phyloP scores from a whole-genome alignment of 2,888 invertebrate species.

The Tuta absoluta region DNA sequence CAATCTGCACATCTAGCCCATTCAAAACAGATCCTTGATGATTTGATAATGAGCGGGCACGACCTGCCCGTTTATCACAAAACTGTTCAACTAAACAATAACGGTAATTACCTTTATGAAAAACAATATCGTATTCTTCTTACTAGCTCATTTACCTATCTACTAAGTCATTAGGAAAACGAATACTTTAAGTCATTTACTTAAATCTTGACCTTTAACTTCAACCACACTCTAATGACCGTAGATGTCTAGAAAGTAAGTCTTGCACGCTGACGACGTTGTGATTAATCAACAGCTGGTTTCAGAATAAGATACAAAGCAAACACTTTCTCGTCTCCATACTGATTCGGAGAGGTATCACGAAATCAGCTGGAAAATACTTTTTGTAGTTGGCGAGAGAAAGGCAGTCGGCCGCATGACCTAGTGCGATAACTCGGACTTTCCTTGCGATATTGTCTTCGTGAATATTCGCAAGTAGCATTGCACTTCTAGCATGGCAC shows the following conservation, averaged over 20 bases:
- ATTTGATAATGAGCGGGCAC: constrained; percentile 20
- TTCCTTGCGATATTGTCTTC: constrained; percentile 63
- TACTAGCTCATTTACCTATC: not conserved
- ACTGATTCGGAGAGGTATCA: constrained; percentile 42
- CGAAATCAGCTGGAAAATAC: constrained; percentile 53
- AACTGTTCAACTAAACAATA: constrained; percentile 10
- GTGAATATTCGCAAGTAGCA: constrained; percentile 38
- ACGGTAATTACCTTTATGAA: constrained; percentile 1
- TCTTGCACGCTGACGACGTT: constrained; percentile 10
- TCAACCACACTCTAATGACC: constrained; percentile 13
- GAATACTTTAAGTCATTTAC: not conserved
- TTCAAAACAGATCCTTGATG: constrained; percentile 20
- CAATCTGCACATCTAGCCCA: constrained; percentile 17
- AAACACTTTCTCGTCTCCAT: constrained; percentile 30
- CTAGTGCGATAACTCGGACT: constrained; percentile 55
- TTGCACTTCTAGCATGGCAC: not conserved
- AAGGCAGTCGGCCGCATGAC: constrained; percentile 71
- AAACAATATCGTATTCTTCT: constrained; percentile 6
- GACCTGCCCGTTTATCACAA: constrained; percentile 9
- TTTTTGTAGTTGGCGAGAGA: constrained; percentile 53
- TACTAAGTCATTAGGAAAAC: constrained; percentile 1
- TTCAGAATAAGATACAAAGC: constrained; percentile 35
- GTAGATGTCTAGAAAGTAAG: constrained; percentile 21
- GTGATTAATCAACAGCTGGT: constrained; percentile 20
- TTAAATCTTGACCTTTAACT: not conserved